These are phyloP conservation scores for Blera fallax DNA, from an alignment of 2,888 invertebrate species.

Conservation along the genomic window DNA sequence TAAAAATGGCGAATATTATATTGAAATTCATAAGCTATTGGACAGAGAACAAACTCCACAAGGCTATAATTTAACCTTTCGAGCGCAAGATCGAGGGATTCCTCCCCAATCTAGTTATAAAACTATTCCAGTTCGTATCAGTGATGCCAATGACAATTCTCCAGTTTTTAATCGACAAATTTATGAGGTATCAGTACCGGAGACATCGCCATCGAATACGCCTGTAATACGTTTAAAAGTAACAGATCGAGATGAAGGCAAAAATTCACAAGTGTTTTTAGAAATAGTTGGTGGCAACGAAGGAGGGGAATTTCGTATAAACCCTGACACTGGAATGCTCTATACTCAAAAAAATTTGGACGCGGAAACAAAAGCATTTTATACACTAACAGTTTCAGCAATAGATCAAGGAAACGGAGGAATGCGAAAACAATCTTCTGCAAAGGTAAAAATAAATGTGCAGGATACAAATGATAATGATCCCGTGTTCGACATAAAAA, in stretches of 20 bases:
- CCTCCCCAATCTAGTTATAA: slow-evolving; percentile 91
- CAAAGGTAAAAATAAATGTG: slow-evolving; percentile 94
- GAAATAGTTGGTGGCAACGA: slow-evolving; percentile 96
- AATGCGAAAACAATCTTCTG: slow-evolving; percentile 92
- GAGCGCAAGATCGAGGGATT: slow-evolving; percentile 91
- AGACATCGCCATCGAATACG: slow-evolving; percentile 94
- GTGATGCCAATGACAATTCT: slow-evolving; percentile 92
- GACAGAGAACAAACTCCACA: slow-evolving; percentile 90
- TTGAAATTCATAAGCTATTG: slow-evolving; percentile 89
- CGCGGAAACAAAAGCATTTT: slow-evolving; percentile 91
- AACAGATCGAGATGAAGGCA: slow-evolving; percentile 91
- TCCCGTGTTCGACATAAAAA: slow-evolving; percentile 90
- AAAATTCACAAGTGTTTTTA: slow-evolving; percentile 91
- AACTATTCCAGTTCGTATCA: slow-evolving; percentile 90
- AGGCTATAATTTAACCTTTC: slow-evolving; percentile 93
- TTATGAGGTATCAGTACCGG: slow-evolving; percentile 93
- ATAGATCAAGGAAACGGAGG: slow-evolving; percentile 93
- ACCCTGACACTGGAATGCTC: slow-evolving; percentile 93
- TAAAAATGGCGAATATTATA: slow-evolving; percentile 88
- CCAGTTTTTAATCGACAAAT: slow-evolving; percentile 93
- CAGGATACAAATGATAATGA: slow-evolving; percentile 97
- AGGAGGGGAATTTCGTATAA: slow-evolving; percentile 92
- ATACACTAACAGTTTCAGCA: slow-evolving; percentile 94
- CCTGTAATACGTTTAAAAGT: slow-evolving; percentile 94
- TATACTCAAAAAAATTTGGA: slow-evolving; percentile 92